Evolutionary conservation across 2,888 invertebrate genomes (phyloP), one percentile per base, ranked within the genome.

Genomic region (Hesperia comma): DNA sequence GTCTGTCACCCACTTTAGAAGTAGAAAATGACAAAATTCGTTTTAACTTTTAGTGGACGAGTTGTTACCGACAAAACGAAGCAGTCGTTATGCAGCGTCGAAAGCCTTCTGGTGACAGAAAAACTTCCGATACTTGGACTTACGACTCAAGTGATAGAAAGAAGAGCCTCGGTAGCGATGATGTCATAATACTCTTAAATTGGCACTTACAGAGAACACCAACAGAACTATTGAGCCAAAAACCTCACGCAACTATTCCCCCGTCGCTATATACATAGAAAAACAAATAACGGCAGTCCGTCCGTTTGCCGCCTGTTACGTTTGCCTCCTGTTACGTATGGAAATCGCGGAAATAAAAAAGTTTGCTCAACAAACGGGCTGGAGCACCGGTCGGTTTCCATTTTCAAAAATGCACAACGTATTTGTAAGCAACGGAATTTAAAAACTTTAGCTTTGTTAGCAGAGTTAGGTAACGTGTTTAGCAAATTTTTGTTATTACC

Each of bases 311-410:
- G 26, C 14, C 61, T 62, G 40, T 63, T 37, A 37, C 21, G 40
- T 32, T 15, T 32, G 41, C 32, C 26, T 26, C 14, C 61, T 62
- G 40, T 63, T 55, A 55, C 62, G 51, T 54, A n/a, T 63, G 62
- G 60, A 55, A 63, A 63, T 55, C 62, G 62, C 55, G 43, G 43
- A 55, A 55, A 62, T 62, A 62, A 54, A 62, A 63, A 40, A 32
- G 46, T 63, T 55, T 26, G 32, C 5, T 17, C 60, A 15, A 32
- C 60, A 49, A 33, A 55, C 62, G 46, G 17, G 15, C 32, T 41
- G 15, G 46, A n/a, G 41, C 26, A 12, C 32, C 12, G 17, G 54
- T 62, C 53, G 19, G 60, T 49, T 41, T 41, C 33, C 56, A 15
- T 51, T 61, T 49, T 51, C 15, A 26, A 26, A 56, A 56, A 58